phyloP scores from a whole-genome alignment of 2,797 vertebrate species.

The Vipera latastei region DNA sequence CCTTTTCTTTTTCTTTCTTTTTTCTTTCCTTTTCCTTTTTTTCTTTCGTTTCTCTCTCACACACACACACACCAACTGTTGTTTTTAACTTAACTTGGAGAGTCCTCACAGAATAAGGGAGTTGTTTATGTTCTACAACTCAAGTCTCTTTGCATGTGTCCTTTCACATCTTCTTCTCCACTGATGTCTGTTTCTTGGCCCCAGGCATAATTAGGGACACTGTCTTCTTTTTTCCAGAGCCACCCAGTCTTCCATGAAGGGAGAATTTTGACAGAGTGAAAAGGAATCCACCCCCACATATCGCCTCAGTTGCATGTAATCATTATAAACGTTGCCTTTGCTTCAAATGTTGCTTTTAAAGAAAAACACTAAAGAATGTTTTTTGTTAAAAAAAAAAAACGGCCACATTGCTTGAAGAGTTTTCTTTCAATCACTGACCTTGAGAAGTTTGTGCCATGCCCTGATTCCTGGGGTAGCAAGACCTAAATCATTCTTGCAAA shows the following conservation, averaged over 20 bases:
- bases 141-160: constrained; percentile 22
- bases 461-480: background rate
- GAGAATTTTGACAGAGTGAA: background rate
- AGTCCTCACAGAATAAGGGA: constrained; percentile 8
- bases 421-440: background rate
- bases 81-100: background rate
- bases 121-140: constrained; percentile 45
- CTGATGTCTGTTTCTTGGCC: constrained; percentile 41
- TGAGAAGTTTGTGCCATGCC: background rate
- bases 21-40: background rate
- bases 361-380: background rate
- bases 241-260: background rate
- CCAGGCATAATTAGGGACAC: constrained; percentile 9
- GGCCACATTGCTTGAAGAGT: background rate
- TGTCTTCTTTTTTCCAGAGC: constrained; percentile 14
- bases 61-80: background rate
- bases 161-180: constrained; percentile 33
- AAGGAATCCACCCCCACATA: constrained; percentile 7
- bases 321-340: background rate
- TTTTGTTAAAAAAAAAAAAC: background rate
- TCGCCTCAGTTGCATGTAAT: background rate
- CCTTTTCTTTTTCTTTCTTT: too few relatives aligned
- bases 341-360: background rate
- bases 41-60: background rate
- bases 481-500: background rate